Evolutionary conservation across 2,797 vertebrate species (phyloP).

Genomic region (Karalla daura): DNA sequence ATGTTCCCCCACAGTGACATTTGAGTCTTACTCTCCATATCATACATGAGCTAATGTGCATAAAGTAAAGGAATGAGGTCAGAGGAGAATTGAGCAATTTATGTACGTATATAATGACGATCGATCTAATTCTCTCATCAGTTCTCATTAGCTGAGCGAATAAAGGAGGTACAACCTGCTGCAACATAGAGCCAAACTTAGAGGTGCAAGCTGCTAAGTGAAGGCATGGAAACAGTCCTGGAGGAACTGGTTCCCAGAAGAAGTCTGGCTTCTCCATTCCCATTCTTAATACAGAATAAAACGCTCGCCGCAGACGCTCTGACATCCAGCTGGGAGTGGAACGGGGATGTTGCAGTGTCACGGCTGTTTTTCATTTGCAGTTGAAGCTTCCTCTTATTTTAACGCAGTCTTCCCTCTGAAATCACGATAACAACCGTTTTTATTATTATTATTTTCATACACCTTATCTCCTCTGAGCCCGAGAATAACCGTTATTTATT

Average conservation of each 20-base stretch:
- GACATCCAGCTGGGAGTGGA: neutral
- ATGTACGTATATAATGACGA: too few species aligned
- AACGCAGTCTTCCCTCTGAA: neutral
- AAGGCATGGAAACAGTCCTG: too few species aligned
- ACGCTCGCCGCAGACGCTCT: neutral
- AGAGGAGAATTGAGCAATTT: too few species aligned
- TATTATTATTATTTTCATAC: neutral
- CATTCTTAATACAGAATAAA: too few species aligned
- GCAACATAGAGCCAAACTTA: too few species aligned
- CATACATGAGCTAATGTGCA: neutral
- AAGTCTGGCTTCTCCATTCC: too few species aligned
- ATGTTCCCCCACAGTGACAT: constrained; percentile 12
- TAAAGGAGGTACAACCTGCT: too few species aligned
- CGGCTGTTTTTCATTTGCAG: neutral
- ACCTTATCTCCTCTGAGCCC: constrained; percentile 21
- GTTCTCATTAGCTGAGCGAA: too few species aligned
- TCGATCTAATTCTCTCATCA: too few species aligned
- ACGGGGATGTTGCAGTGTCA: constrained; percentile 4
- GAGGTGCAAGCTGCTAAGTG: too few species aligned
- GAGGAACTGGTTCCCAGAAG: too few species aligned
- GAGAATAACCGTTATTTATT: constrained; percentile 27
- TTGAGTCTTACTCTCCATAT: neutral
- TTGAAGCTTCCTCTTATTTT: constrained; percentile 5
- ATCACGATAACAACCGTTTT: neutral
- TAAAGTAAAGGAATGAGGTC: neutral